Evolutionary conservation across 2,888 invertebrate species (phyloP), one percentile per base, ranked within the genome.

Genomic region (Plagodis dolabraria): DNA sequence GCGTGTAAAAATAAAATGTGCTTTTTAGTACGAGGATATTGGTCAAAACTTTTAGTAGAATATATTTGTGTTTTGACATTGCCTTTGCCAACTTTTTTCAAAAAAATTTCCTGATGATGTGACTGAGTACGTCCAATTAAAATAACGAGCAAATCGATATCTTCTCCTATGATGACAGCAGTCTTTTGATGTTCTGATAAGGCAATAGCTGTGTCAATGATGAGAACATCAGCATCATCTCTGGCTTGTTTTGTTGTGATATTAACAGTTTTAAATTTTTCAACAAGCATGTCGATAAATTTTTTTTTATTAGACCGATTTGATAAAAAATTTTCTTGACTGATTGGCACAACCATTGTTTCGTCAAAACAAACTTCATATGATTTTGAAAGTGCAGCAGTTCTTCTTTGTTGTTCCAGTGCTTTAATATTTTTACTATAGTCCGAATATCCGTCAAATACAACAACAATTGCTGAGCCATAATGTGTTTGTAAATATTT

Each of bases 141-240:
- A 77, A 80, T 70, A 57, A 81, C 74, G 47, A 80, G 70, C 64
- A 81, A 73, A 78, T 82, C 76, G 46, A 79, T 76, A 71, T 83
- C 80, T 78, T 81, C 71, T 75, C 77, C 76, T 70, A 80, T 72
- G 60, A 81, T 76, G 60, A 71, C 67, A 9, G 63, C 67, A 78
- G 75, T 69, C 33, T 70, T 68, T 68, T 68, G 57, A 60, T 64
- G 58, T 60, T 65, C 55, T 62, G 69, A 70, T 66, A 52, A 56
- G 22, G 63, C 75, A 71, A 79, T 75, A 63, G 79, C 77, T 67
- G 79, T 80, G 55, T 83, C 74, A 49, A 82, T 67, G 60, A 82
- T 83, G 47, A 80, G 73, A 67, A 79, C 77, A 77, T 80, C 82
- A 57, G 77, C 79, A 76, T 81, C 78, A 78, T 80, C 75, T 72